phyloP scores from a whole-genome alignment of 2,113 vertebrate species.

The Taxidea taxus region DNA sequence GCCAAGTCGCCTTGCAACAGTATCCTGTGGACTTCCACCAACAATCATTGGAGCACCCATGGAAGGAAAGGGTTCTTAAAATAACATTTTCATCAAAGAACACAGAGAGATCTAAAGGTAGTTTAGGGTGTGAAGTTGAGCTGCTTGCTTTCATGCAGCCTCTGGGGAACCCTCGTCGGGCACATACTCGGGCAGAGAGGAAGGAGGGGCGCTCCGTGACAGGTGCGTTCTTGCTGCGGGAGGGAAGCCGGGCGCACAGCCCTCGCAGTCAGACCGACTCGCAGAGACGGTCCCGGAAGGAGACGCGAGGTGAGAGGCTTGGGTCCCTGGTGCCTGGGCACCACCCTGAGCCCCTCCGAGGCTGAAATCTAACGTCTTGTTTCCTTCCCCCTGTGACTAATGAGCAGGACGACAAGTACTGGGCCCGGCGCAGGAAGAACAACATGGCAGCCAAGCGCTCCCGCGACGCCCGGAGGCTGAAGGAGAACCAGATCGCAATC shows the following conservation, averaged over 20 bases:
- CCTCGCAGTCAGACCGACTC: background rate
- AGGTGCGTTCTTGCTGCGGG: background rate
- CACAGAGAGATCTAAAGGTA: background rate
- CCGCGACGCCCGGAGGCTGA: slow-evolving; percentile 94
- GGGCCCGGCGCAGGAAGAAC: slow-evolving; percentile 99
- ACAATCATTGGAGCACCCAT: background rate
- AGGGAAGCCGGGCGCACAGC: background rate
- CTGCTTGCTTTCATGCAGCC: background rate
- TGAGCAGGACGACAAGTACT: slow-evolving; percentile 98
- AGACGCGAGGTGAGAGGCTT: background rate
- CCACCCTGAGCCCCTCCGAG: background rate
- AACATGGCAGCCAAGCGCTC: slow-evolving; percentile 98
- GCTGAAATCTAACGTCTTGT: slow-evolving; percentile 80
- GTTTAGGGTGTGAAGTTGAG: background rate
- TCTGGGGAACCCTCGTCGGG: background rate
- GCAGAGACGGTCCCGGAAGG: background rate
- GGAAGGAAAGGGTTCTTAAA: background rate
- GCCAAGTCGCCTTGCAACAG: background rate
- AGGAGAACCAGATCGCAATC: slow-evolving; percentile 99
- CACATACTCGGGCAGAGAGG: background rate
- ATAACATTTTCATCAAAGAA: background rate
- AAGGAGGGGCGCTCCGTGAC: background rate
- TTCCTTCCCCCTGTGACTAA: slow-evolving; percentile 75
- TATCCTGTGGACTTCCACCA: background rate
- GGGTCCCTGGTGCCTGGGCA: background rate